Conservation (phyloP, 1,140 invertebrate genomes). For the Drusus annulatus region DNA sequence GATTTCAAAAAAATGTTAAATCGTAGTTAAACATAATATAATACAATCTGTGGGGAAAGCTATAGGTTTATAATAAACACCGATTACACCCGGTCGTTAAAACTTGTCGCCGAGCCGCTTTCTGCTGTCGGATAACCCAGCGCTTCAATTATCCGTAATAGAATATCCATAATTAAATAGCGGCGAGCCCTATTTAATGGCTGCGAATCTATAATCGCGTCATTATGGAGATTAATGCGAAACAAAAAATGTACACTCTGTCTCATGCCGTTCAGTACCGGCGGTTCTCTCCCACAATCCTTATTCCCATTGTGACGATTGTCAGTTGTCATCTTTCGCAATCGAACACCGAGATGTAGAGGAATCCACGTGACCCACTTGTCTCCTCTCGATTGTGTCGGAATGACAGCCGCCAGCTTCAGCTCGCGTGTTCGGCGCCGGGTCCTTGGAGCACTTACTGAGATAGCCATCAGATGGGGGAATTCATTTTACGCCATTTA, state of each 20-base stretch:
- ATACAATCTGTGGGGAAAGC: neutral
- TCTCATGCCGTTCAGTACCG: constrained; percentile 19
- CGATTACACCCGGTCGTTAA: constrained; percentile 8
- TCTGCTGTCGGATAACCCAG: neutral
- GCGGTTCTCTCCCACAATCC: constrained; percentile 55
- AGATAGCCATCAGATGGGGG: neutral
- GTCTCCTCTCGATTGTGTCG: too few species aligned
- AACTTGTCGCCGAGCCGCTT: constrained; percentile 3
- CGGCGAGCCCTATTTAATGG: constrained; percentile 25
- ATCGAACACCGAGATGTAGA: constrained; percentile 12
- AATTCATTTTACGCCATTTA: neutral
- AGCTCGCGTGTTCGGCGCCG: too few species aligned
- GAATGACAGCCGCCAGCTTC: too few species aligned
- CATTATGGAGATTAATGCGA: constrained; percentile 23
- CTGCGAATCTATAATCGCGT: constrained; percentile 22
- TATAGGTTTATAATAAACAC: constrained; percentile 11
- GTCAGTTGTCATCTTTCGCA: constrained; percentile 53
- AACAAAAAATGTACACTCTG: constrained; percentile 28
- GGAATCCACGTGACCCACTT: constrained; percentile 31
- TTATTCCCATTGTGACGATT: constrained; percentile 49
- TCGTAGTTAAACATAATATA: too few species aligned
- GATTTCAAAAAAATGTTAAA: neutral
- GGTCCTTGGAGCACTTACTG: neutral
- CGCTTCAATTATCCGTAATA: constrained; percentile 22
- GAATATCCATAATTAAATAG: constrained; percentile 28